phyloP scores from a whole-genome alignment of 2,113 vertebrate genomes.

The Tupaia chinensis region DNA sequence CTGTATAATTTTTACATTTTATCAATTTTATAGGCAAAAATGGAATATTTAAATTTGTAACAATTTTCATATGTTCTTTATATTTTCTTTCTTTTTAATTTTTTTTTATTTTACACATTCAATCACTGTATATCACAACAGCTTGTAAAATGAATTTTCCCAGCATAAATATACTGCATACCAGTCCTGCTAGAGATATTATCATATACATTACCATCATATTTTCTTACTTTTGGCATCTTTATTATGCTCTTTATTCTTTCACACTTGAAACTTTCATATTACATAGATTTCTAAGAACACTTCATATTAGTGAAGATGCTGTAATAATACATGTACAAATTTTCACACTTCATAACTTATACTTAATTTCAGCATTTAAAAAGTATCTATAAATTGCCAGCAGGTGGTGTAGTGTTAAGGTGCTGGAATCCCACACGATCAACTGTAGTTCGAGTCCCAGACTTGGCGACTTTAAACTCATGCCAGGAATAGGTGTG shows the following conservation, averaged over 20 bases:
- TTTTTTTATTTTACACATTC: too few relatives aligned
- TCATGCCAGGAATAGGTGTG: too few relatives aligned
- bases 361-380: slow-evolving; percentile 19
- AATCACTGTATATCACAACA: too few relatives aligned
- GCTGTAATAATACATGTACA: not conserved
- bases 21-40: not conserved
- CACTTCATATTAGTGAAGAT: not conserved
- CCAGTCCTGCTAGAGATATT: too few relatives aligned
- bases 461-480: too few relatives aligned
- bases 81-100: not conserved
- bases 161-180: too few relatives aligned
- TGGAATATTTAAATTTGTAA: not conserved
- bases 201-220: not conserved
- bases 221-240: not conserved
- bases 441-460: too few relatives aligned
- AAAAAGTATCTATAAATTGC: not conserved
- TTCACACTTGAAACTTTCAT: not conserved
- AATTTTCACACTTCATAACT: not conserved
- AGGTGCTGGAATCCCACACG: too few relatives aligned
- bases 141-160: too few relatives aligned
- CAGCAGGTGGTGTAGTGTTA: too few relatives aligned
- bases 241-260: not conserved
- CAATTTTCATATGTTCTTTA: not conserved
- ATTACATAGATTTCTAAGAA: not conserved
- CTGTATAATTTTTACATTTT: not conserved